Conservation (phyloP, 2,797 vertebrate species). For the Bovichtus diacanthus region DNA sequence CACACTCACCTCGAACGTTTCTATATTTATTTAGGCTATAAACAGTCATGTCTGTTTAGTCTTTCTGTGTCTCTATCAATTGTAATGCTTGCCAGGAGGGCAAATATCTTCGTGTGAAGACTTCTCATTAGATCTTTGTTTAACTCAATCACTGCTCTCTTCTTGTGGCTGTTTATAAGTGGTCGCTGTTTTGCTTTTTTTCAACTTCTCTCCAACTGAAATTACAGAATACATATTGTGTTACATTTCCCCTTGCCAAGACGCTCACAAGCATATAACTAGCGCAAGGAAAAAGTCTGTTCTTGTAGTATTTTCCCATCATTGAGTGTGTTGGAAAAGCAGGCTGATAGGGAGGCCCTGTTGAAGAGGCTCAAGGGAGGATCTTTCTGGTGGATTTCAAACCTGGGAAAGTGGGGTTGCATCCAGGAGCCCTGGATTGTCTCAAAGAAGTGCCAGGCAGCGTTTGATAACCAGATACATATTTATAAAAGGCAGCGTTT, state of each 20-base stretch:
- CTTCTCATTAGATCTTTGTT: slow-evolving; percentile 41
- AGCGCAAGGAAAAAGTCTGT: slow-evolving; percentile 1
- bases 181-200: background rate
- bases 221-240: background rate
- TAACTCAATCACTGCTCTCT: slow-evolving; percentile 6
- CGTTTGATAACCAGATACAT: slow-evolving; percentile 58
- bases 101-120: slow-evolving; percentile 26
- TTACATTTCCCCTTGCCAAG: background rate
- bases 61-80: slow-evolving; percentile 30
- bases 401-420: slow-evolving; percentile 34
- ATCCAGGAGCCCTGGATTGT: slow-evolving; percentile 19
- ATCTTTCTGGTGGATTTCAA: slow-evolving; percentile 50
- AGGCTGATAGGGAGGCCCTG: slow-evolving; percentile 40
- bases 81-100: slow-evolving; percentile 20
- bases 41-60: slow-evolving; percentile 25
- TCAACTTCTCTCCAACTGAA: background rate
- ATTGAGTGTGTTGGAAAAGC: slow-evolving; percentile 27
- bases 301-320: slow-evolving; percentile 43
- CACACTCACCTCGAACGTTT: slow-evolving; percentile 15
- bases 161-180: slow-evolving; percentile 15
- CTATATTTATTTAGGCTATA: slow-evolving; percentile 44
- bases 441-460: slow-evolving; percentile 36
- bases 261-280: background rate
- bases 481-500: slow-evolving; percentile 57
- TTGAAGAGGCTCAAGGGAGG: slow-evolving; percentile 42